Percentiles rank a stretch among this genome's conserved stretches.
phyloP scores from a whole-genome alignment of 2,888 invertebrate species.

The Dicranocentrus wangi region DNA sequence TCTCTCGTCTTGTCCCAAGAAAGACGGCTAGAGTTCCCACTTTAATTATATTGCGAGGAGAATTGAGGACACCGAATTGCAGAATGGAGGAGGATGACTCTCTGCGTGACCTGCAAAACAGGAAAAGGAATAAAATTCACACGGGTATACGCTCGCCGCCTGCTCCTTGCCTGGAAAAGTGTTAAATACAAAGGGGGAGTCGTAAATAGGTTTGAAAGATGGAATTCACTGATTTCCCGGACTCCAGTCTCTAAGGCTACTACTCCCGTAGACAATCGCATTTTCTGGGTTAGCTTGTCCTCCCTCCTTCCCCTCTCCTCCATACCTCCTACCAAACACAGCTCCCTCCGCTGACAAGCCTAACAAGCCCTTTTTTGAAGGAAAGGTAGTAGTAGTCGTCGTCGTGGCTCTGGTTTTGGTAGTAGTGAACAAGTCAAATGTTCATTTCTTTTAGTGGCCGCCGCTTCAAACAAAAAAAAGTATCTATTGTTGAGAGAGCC shows the following conservation, averaged over 20 bases:
- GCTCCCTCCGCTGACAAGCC: slow-evolving; percentile 21
- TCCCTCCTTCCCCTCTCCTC: not conserved
- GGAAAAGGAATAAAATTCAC: slow-evolving; percentile 19
- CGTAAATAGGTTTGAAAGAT: slow-evolving; percentile 8
- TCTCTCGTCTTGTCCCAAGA: not conserved
- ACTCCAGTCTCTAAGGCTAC: slow-evolving; percentile 50
- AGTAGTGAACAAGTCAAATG: slow-evolving; percentile 28
- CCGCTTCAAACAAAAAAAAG: slow-evolving; percentile 47
- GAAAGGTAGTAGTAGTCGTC: slow-evolving; percentile 16
- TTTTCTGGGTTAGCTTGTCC: slow-evolving; percentile 51
- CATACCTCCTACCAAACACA: not conserved
- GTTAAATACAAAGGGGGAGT: slow-evolving; percentile 45
- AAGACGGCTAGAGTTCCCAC: slow-evolving; percentile 50
- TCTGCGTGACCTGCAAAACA: slow-evolving; percentile 8
- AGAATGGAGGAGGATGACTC: slow-evolving; percentile 6
- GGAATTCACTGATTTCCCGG: slow-evolving; percentile 38
- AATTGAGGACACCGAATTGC: slow-evolving; percentile 28
- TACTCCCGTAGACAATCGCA: slow-evolving; percentile 43
- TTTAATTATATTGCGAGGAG: slow-evolving; percentile 46
- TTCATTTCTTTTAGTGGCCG: slow-evolving; percentile 35
- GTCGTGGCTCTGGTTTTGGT: too few species aligned
- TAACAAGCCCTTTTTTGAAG: slow-evolving; percentile 44
- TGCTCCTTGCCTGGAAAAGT: slow-evolving; percentile 7
- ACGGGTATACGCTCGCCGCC: slow-evolving; percentile 18
- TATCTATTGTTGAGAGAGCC: slow-evolving; percentile 45